Conservation (phyloP, 2,888 invertebrate genomes). For the Nephrocerus scutellatus region DNA sequence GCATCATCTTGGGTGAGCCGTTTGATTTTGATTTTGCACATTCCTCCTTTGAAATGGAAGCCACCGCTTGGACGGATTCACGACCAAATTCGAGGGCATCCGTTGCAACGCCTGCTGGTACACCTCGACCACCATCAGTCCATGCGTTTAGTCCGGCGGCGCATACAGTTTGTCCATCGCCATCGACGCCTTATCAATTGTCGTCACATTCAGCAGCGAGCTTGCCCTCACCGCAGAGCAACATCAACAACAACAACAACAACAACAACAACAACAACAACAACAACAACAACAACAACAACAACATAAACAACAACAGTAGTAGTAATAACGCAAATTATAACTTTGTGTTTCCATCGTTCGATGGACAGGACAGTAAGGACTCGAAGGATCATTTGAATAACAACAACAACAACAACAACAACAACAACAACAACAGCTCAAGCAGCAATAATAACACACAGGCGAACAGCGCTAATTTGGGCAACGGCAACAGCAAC, state of each 20-base stretch:
- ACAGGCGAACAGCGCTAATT: conserved; percentile 11
- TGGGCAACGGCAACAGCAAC: conserved; percentile 47
- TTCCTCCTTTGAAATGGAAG: conserved; percentile 56
- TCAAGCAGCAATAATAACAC: conserved; percentile 44
- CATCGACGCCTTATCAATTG: conserved; percentile 50
- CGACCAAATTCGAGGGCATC: conserved; percentile 61
- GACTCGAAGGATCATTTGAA: conserved; percentile 22
- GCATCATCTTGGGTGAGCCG: too few relatives aligned
- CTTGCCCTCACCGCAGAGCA: conserved; percentile 50
- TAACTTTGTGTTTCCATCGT: conserved; percentile 26
- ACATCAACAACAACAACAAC: conserved; percentile 34
- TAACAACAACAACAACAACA: conserved; percentile 25
- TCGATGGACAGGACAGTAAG: conserved; percentile 29
- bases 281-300: conserved; percentile 27
- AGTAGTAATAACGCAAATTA: conserved; percentile 24
- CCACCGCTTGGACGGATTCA: conserved; percentile 43
- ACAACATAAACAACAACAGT: conserved; percentile 26
- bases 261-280: conserved; percentile 32
- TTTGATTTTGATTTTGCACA: conserved; percentile 63
- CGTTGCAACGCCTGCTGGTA: conserved; percentile 55
- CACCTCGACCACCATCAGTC: conserved; percentile 58
- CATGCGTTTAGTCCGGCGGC: conserved; percentile 51
- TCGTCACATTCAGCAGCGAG: conserved; percentile 44
- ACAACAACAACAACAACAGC: conserved; percentile 25
- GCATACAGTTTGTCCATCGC: conserved; percentile 49